These are phyloP conservation scores for Plecturocebus donacophilus DNA, from an alignment of 2,113 vertebrate genomes.

Conservation along the genomic window DNA sequence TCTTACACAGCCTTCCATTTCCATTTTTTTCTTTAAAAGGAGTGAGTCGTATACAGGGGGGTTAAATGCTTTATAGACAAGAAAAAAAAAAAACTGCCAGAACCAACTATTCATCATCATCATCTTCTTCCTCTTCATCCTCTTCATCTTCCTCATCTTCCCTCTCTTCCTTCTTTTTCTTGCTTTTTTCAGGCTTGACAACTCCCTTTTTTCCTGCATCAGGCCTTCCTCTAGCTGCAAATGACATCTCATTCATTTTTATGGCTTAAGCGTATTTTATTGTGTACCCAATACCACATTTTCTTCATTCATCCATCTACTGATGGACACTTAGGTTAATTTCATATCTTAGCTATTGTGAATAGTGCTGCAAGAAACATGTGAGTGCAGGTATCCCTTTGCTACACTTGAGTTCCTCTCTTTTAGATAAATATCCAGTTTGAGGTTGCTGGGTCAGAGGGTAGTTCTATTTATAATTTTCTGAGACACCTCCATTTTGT, in stretches of 20 bases:
- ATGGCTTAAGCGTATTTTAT: background rate
- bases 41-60: conserved; percentile 92
- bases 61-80: conserved; percentile 95
- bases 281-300: background rate
- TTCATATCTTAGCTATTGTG: background rate
- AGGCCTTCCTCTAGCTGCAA: background rate
- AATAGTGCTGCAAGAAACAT: background rate
- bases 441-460: background rate
- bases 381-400: background rate
- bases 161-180: no score
- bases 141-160: no score
- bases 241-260: background rate
- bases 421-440: background rate
- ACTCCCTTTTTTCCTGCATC: no score
- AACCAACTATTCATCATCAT: no score
- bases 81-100: conserved; percentile 85
- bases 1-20: conserved; percentile 94
- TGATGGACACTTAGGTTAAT: background rate
- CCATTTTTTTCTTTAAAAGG: conserved; percentile 88
- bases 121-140: no score
- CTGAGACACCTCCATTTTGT: background rate
- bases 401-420: background rate
- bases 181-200: no score
- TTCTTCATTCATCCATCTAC: background rate
- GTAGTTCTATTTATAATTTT: background rate